Percentiles rank a stretch among this genome's conserved stretches.
phyloP scores from a whole-genome alignment of 2,888 invertebrate species.

The Athrips mouffetella region DNA sequence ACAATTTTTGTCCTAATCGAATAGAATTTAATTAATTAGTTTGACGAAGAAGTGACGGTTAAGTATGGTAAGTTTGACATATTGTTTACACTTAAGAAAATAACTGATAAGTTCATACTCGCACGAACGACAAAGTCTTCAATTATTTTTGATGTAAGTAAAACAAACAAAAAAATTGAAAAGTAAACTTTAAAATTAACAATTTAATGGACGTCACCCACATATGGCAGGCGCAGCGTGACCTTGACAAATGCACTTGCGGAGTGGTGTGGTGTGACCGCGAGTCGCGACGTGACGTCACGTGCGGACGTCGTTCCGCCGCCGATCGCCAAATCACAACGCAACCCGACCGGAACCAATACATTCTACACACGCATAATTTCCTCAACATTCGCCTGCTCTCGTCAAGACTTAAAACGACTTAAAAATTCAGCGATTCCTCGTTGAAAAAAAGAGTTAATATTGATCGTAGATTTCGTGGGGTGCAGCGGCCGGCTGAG shows the following conservation, averaged over 20 bases:
- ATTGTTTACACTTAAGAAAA: not conserved
- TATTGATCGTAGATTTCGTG: slow-evolving; percentile 80
- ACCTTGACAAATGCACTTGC: slow-evolving; percentile 64
- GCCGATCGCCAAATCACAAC: slow-evolving; percentile 18
- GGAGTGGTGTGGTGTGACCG: slow-evolving; percentile 34
- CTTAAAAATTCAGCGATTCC: slow-evolving; percentile 74
- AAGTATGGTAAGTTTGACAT: not conserved
- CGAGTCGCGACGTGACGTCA: slow-evolving; percentile 26
- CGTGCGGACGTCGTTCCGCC: slow-evolving; percentile 12
- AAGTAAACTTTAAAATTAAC: slow-evolving; percentile 4
- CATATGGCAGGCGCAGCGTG: slow-evolving; percentile 44
- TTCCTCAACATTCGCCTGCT: slow-evolving; percentile 29
- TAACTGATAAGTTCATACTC: not conserved
- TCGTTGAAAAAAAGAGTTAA: slow-evolving; percentile 78
- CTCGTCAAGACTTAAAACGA: slow-evolving; percentile 56
- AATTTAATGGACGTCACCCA: slow-evolving; percentile 40
- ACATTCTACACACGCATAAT: slow-evolving; percentile 42
- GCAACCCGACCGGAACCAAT: slow-evolving; percentile 33
- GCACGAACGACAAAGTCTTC: not conserved
- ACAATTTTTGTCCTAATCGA: slow-evolving; percentile 50
- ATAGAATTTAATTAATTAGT: slow-evolving; percentile 31
- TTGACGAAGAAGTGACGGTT: slow-evolving; percentile 15
- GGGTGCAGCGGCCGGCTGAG: slow-evolving; percentile 79
- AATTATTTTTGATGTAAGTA: not conserved
- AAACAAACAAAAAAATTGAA: slow-evolving; percentile 8